These are phyloP conservation scores for Passer domesticus DNA, from an alignment of 2,113 vertebrate species.

Conservation along the genomic window DNA sequence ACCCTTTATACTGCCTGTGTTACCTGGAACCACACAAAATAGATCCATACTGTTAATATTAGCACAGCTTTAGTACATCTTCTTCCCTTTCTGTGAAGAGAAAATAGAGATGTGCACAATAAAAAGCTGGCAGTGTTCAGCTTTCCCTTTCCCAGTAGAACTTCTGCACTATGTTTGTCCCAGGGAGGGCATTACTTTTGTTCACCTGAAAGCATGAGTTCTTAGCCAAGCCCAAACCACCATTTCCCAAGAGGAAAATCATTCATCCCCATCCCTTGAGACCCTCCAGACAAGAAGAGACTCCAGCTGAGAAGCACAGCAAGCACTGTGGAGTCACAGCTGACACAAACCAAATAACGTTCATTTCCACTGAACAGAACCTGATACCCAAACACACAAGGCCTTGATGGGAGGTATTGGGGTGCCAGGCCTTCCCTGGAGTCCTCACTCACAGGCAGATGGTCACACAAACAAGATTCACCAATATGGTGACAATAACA, in stretches of 20 bases:
- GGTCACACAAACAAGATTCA: not conserved
- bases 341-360: not conserved
- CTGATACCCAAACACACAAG: not conserved
- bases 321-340: not conserved
- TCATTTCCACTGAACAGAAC: not conserved
- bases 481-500: fast-evolving
- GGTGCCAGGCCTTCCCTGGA: not conserved
- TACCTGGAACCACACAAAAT: not conserved
- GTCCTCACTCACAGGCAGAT: not conserved
- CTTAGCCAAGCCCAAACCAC: not conserved
- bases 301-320: not conserved
- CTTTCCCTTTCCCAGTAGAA: not conserved
- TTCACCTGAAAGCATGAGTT: not conserved
- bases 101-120: not conserved
- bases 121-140: not conserved
- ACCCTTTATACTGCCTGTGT: fast-evolving
- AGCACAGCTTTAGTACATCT: not conserved
- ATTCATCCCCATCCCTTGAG: not conserved
- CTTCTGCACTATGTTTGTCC: not conserved
- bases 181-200: not conserved
- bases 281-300: not conserved
- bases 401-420: not conserved
- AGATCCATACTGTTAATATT: not conserved
- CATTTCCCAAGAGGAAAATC: not conserved
- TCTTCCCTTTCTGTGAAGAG: not conserved